Evolutionary conservation across 92 coral and sea anemone species (phyloP), one percentile per base, ranked within the genome.

Genomic region (Phymanthus crucifer): DNA sequence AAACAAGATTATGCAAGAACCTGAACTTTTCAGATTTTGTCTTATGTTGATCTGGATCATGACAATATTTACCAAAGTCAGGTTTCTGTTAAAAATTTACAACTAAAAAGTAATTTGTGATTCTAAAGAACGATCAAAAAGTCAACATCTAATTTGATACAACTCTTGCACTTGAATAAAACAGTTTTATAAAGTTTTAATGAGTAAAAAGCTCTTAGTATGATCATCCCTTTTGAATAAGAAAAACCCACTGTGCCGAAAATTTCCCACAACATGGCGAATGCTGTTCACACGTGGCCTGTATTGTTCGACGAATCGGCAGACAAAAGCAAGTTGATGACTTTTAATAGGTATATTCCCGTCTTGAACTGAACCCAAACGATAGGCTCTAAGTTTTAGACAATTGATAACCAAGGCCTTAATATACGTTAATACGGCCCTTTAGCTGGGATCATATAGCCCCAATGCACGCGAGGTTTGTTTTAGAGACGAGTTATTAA

Each of bases 221-320:
- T 61, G 29, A 61, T 61, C 68, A 61, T 61, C 29, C 23, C 33
- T 29, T 8, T 61, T 61, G 68, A 61, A 12, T 61, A 26, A 61
- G 14, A 13, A 27, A 54, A 21, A 11, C 8, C 6, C 68, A 29
- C 34, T 24, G 19, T 27, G 34, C 68, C 18, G 68, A 61, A 61
- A 27, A 18, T n/a, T 29, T 61, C 68, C 68, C 68, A 61, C 68
- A 61, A 61, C 68, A 61, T 61, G 68, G 68, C 29, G 17, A n/a
- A 61, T 29, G 34, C 26, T 61, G 68, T 18, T 24, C 68, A 27
- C 68, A 61, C 68, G 68, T 61, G 68, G 27, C 10, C 3, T 61
- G 34, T 61, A 61, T 61, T 61, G 68, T 61, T 61, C 29, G 68
- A 24, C 11, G 3, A 24, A 18, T 14, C 14, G 29, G 13, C 68